phyloP scores from a whole-genome alignment of 2,888 invertebrate genomes.

The Meteorus cinctellus region DNA sequence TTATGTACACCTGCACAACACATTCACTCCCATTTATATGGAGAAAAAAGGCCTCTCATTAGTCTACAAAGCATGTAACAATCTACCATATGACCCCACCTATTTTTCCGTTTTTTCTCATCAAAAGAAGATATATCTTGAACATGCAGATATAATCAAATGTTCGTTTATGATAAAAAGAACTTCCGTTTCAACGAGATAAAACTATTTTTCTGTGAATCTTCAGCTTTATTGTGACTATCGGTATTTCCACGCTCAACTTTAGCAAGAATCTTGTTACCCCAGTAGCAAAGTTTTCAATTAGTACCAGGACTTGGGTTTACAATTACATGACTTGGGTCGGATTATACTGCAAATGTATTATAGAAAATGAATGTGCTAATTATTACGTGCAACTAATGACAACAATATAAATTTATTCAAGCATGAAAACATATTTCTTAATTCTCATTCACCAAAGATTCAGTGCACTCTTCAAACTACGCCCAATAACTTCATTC shows the following conservation, averaged over 20 bases:
- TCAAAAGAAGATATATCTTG: too few species aligned
- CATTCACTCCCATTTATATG: conserved; percentile 25
- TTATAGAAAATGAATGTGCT: conserved; percentile 22
- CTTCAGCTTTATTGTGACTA: neutral
- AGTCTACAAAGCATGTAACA: neutral
- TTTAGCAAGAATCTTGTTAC: conserved; percentile 40
- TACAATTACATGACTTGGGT: conserved; percentile 22
- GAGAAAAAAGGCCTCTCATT: neutral
- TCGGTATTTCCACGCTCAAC: neutral
- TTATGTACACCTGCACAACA: conserved; percentile 30
- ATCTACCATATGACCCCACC: neutral
- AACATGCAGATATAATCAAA: too few species aligned
- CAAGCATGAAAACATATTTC: neutral
- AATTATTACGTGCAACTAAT: conserved; percentile 28
- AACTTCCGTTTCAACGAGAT: too few species aligned
- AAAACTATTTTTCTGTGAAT: neutral
- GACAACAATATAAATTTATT: neutral
- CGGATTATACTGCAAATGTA: neutral
- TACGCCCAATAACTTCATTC: neutral
- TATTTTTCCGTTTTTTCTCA: too few species aligned
- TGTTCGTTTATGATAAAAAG: too few species aligned
- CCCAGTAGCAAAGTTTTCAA: conserved; percentile 49
- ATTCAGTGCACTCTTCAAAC: neutral
- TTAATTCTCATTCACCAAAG: neutral
- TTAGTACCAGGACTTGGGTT: conserved; percentile 44